Evolutionary conservation across 1,140 invertebrate species (phyloP).

Genomic region (Brachionus koreanus): DNA sequence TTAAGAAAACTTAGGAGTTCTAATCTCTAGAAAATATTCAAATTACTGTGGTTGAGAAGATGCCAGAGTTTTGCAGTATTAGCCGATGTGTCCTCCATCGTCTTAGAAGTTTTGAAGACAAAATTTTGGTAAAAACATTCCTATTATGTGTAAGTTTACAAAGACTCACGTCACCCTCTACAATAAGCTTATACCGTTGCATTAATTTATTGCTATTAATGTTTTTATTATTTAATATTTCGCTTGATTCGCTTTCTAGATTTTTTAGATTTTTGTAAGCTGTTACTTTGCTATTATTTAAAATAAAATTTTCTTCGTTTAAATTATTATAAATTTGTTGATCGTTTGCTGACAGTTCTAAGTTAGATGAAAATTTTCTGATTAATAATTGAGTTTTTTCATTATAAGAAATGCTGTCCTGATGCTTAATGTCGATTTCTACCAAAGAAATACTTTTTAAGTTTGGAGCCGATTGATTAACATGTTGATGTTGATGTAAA

Average conservation of each 20-base stretch:
- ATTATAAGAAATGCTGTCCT: not conserved
- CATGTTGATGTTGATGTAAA: not conserved
- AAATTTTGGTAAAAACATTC: constrained; percentile 74
- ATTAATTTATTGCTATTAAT: not conserved
- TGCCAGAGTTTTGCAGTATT: constrained; percentile 67
- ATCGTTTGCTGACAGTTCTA: not conserved
- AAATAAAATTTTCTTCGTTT: not conserved
- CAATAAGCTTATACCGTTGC: constrained; percentile 67
- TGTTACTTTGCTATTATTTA: not conserved
- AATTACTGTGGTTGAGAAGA: constrained; percentile 71
- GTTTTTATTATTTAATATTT: constrained; percentile 31
- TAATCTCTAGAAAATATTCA: constrained; percentile 47
- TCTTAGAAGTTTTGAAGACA: constrained; percentile 73
- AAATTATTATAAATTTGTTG: constrained; percentile 13
- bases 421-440: not conserved
- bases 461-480: not conserved
- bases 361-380: constrained; percentile 1
- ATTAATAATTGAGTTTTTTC: not conserved
- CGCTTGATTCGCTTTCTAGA: not conserved
- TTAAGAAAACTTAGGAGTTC: not conserved
- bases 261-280: not conserved
- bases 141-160: constrained; percentile 74
- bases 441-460: not conserved
- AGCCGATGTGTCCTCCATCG: constrained; percentile 76
- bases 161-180: constrained; percentile 71